Evolutionary conservation across 2,888 invertebrate genomes (phyloP).

Genomic region (Octonoba sinensis): DNA sequence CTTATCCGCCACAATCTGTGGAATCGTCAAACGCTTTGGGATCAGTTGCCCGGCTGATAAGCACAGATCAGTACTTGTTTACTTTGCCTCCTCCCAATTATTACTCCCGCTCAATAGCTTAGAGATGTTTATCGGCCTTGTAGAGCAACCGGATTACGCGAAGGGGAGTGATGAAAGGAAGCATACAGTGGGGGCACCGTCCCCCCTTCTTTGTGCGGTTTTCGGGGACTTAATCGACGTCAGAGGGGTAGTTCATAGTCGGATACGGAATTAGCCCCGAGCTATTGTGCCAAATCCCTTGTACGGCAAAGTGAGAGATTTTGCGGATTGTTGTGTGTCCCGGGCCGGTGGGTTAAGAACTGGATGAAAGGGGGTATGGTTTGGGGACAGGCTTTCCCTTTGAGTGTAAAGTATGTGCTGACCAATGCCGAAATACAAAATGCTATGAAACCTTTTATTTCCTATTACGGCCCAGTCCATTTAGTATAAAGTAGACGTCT

Average conservation of each 20-base stretch:
- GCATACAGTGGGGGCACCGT: not conserved
- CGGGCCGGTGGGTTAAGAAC: conserved; percentile 35
- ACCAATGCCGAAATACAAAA: too few species aligned
- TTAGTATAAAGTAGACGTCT: too few species aligned
- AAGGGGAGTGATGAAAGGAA: conserved; percentile 6
- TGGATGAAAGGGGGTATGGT: conserved; percentile 11
- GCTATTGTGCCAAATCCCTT: conserved; percentile 53
- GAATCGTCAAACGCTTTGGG: not conserved
- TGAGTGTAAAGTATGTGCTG: too few species aligned
- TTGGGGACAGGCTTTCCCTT: not conserved
- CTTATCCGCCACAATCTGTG: conserved; percentile 58
- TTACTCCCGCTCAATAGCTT: conserved; percentile 22
- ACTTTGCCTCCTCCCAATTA: conserved; percentile 61
- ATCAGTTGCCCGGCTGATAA: conserved; percentile 4
- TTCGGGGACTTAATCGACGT: conserved; percentile 59
- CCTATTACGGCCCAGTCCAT: too few species aligned
- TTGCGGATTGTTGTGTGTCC: conserved; percentile 33
- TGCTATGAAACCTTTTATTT: too few species aligned
- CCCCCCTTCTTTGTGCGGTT: too few species aligned
- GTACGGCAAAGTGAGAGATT: conserved; percentile 57
- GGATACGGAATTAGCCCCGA: conserved; percentile 54
- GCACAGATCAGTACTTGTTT: conserved; percentile 48
- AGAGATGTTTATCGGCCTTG: conserved; percentile 63
- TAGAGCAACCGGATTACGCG: conserved; percentile 60
- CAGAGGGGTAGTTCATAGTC: conserved; percentile 47